Evolutionary conservation across 1,140 invertebrate species (phyloP).

Genomic region (Drosophila kanapiae): DNA sequence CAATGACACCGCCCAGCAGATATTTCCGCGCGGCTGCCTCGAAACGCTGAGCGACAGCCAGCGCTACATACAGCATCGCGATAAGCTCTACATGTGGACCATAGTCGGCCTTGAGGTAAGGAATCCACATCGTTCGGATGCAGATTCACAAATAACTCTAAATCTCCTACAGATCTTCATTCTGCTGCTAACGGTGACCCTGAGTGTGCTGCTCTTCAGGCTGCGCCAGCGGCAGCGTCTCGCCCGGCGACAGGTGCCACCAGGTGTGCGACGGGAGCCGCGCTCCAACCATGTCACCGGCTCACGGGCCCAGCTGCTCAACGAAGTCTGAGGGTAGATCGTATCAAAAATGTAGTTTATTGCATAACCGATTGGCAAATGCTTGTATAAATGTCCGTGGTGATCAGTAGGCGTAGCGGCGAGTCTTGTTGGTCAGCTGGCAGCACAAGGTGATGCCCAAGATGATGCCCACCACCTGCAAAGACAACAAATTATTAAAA

Average conservation of each 20-base stretch:
- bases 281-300: conserved; percentile 64
- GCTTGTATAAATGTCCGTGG: conserved; percentile 45
- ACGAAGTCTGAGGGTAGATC: conserved; percentile 49
- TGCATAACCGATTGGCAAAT: conserved; percentile 41
- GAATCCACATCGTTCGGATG: conserved; percentile 9
- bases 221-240: conserved; percentile 49
- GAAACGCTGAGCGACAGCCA: conserved; percentile 48
- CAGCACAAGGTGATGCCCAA: conserved; percentile 71
- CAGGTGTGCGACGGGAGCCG: conserved; percentile 67
- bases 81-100: conserved; percentile 74
- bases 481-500: background rate
- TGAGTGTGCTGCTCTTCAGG: conserved; percentile 64
- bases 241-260: conserved; percentile 56
- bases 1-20: conserved; percentile 35
- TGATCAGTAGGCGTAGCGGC: conserved; percentile 68
- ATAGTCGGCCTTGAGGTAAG: conserved; percentile 76
- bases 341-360: conserved; percentile 55
- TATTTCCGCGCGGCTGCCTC: conserved; percentile 60
- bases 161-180: conserved; percentile 56
- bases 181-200: conserved; percentile 56
- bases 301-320: conserved; percentile 53
- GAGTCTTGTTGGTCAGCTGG: conserved; percentile 71
- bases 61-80: conserved; percentile 57
- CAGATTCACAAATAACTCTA: background rate
- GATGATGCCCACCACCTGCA: conserved; percentile 71